These are phyloP conservation scores for Chrysaora quinquecirrha DNA, from an alignment of 30 jellyfish, hydroid and myxozoan genomes.

Conservation along the genomic window DNA sequence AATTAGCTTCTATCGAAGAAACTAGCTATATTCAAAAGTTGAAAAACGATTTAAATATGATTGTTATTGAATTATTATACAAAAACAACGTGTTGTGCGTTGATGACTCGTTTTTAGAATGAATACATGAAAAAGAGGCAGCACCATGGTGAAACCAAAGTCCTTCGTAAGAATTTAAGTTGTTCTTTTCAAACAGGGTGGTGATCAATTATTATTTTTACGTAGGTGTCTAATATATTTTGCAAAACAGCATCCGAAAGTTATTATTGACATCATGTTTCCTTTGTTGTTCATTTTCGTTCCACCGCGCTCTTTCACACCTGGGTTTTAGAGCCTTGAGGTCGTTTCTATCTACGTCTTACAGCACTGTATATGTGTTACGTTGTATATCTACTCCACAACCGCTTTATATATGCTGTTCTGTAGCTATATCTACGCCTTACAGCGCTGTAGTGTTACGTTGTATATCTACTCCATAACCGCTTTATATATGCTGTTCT, in stretches of 20 bases:
- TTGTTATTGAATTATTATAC: not conserved
- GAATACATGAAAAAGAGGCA: not conserved
- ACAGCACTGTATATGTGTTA: too few relatives aligned
- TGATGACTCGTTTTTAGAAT: not conserved
- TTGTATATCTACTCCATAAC: too few relatives aligned
- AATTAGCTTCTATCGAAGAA: too few relatives aligned
- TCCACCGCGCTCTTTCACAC: not conserved
- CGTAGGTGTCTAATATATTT: not conserved
- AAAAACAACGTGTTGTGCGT: not conserved
- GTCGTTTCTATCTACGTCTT: too few relatives aligned
- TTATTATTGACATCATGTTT: not conserved
- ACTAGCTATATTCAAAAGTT: too few relatives aligned
- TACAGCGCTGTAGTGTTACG: too few relatives aligned
- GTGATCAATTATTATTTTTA: not conserved
- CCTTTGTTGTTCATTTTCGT: not conserved
- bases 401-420: too few relatives aligned
- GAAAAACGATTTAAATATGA: not conserved
- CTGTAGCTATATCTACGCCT: too few relatives aligned
- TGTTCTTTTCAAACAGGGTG: not conserved
- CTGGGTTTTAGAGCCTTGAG: too few relatives aligned
- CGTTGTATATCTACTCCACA: too few relatives aligned
- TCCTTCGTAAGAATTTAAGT: conserved; percentile 49
- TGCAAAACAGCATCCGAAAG: not conserved
- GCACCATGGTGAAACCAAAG: conserved; percentile 62
- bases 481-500: too few relatives aligned